phyloP scores from a whole-genome alignment of 2,797 vertebrate genomes.

The Sebastes trivittatus region DNA sequence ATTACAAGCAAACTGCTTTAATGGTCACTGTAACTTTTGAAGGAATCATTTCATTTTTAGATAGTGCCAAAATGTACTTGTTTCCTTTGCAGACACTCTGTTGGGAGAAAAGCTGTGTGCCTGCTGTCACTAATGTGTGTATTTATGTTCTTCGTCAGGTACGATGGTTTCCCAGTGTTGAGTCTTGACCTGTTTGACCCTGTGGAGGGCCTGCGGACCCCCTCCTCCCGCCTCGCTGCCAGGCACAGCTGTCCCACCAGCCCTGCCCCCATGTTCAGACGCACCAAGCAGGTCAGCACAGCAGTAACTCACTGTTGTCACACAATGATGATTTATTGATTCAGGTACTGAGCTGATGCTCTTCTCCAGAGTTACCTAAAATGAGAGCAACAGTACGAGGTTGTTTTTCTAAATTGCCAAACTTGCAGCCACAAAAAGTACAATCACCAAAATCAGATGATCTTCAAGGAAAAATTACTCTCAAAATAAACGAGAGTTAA shows the following conservation, averaged over 20 bases:
- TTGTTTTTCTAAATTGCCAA: not conserved
- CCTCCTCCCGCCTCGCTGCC: slow-evolving; percentile 83
- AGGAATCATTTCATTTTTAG: not conserved
- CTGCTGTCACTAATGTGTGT: not conserved
- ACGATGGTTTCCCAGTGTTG: slow-evolving; percentile 94
- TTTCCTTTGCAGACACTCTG: not conserved
- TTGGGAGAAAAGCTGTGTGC: not conserved
- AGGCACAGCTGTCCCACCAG: slow-evolving; percentile 92
- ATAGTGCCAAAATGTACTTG: not conserved
- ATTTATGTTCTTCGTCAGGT: slow-evolving; percentile 79
- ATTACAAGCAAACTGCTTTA: not conserved
- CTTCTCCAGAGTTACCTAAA: not conserved
- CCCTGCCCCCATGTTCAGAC: slow-evolving; percentile 95
- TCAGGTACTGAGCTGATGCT: not conserved
- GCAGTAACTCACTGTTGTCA: not conserved
- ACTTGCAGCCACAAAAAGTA: not conserved
- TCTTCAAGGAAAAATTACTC: not conserved
- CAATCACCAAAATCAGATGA: not conserved
- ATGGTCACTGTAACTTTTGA: not conserved
- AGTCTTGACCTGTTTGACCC: slow-evolving; percentile 92
- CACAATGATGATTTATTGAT: not conserved
- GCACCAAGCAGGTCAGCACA: slow-evolving; percentile 93
- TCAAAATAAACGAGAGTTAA: not conserved
- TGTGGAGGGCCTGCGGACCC: slow-evolving; percentile 84
- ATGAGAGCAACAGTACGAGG: not conserved